Conservation (phyloP, 2,113 vertebrate species). For the Pelobates fuscus region DNA sequence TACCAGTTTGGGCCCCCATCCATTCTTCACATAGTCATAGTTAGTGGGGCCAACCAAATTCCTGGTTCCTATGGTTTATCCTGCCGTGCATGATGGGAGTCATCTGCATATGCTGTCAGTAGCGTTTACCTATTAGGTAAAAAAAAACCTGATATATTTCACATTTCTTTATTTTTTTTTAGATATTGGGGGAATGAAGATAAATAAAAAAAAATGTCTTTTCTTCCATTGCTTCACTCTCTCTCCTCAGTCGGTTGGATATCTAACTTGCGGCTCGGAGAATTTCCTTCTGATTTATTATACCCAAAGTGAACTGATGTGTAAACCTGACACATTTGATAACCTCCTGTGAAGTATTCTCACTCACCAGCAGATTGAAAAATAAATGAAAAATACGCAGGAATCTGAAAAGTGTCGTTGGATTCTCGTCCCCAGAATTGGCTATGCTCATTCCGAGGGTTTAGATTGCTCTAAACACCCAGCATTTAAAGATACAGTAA, state of each 20-base stretch:
- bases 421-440: slow-evolving; percentile 45
- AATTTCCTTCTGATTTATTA: slow-evolving; percentile 52
- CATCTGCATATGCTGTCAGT: too few relatives aligned
- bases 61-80: too few relatives aligned
- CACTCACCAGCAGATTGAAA: slow-evolving; percentile 51
- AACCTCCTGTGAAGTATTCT: slow-evolving; percentile 52
- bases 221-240: slow-evolving; percentile 16
- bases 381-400: slow-evolving; percentile 51
- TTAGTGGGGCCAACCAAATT: too few relatives aligned
- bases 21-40: too few relatives aligned
- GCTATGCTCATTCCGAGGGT: slow-evolving; percentile 44
- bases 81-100: too few relatives aligned
- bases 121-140: neutral
- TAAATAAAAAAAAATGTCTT: slow-evolving; percentile 29
- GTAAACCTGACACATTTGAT: slow-evolving; percentile 51
- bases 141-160: neutral
- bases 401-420: slow-evolving; percentile 50
- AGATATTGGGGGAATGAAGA: slow-evolving; percentile 25
- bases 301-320: slow-evolving; percentile 51
- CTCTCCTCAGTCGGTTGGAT: slow-evolving; percentile 29
- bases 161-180: slow-evolving; percentile 27
- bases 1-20: too few relatives aligned
- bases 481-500: slow-evolving; percentile 39
- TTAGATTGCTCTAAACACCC: slow-evolving; percentile 42
- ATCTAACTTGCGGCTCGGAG: slow-evolving; percentile 47